These are phyloP conservation scores for Agrochola lychnidis DNA, from an alignment of 2,888 invertebrate species.

Conservation along the genomic window DNA sequence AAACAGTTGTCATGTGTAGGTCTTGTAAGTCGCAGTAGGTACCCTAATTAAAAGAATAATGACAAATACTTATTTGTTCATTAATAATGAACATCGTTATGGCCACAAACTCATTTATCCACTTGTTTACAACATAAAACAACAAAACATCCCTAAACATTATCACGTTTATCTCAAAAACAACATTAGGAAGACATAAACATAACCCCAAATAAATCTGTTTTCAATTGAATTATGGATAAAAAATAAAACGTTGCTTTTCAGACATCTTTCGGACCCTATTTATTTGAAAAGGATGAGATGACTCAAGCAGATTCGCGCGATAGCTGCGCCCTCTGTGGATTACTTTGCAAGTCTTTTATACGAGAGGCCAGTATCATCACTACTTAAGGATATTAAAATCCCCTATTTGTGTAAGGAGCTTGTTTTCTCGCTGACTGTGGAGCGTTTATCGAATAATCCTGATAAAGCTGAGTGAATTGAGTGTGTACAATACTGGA, in stretches of 20 bases:
- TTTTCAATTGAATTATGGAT: slow-evolving; percentile 70
- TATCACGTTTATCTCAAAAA: slow-evolving; percentile 28
- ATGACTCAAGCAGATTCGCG: slow-evolving; percentile 90
- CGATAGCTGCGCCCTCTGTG: slow-evolving; percentile 87
- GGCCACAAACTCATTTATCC: background rate
- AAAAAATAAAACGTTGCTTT: slow-evolving; percentile 77
- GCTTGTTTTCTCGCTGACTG: slow-evolving; percentile 88
- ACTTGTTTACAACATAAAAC: background rate
- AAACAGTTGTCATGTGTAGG: background rate
- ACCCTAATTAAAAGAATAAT: background rate
- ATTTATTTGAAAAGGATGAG: slow-evolving; percentile 89
- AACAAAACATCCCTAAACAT: background rate
- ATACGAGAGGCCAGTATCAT: slow-evolving; percentile 87
- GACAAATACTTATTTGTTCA: background rate
- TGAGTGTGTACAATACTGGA: slow-evolving; percentile 64
- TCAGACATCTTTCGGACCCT: slow-evolving; percentile 83
- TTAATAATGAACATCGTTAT: background rate
- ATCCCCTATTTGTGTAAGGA: slow-evolving; percentile 88
- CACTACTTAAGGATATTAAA: slow-evolving; percentile 91
- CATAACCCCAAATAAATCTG: slow-evolving; percentile 54
- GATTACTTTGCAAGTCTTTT: slow-evolving; percentile 91
- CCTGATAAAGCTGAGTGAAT: slow-evolving; percentile 77
- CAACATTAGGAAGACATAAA: slow-evolving; percentile 39
- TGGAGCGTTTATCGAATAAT: slow-evolving; percentile 83
- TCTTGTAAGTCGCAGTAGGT: background rate